Evolutionary conservation across 2,888 invertebrate species (phyloP), one percentile per base, ranked within the genome.

Genomic region (Folsomia manolachei): DNA sequence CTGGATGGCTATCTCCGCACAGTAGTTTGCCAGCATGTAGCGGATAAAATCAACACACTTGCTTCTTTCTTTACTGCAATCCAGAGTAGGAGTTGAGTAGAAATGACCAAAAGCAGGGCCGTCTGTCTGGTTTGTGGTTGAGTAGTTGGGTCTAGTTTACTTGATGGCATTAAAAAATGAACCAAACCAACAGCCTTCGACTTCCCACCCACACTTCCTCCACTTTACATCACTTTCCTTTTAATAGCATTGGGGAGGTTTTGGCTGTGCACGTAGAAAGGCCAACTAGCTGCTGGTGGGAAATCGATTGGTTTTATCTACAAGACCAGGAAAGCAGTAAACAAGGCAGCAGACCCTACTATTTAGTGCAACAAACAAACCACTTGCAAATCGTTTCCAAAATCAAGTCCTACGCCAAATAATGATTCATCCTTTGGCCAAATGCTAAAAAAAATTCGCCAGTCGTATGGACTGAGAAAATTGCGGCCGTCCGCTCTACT

Each of bases 231-330:
- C 39, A 14, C 14, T 39, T 39, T 39, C 39, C 4, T 39, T 39
- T 4, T 39, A 39, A 9, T 39, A 39, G 14, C 39, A 39, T 39
- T n/a, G n/a, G n/a, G n/a, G n/a, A n/a, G n/a, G n/a, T n/a, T n/a
- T 39, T 39, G 4, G 39, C 14, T 39, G 39, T 4, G 39, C 39
- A n/a, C n/a, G n/a, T n/a, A 39, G 39, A 9, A 14, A 39, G 39
- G 39, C 39, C 4, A 4, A 39, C 4, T 14, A 39, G 39, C 39
- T 39, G 14, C 39, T 39, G 39, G 39, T 39, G 4, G 4, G 39
- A 39, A 39, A 39, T 71, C 67, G 67, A 67, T 71, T 71, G 62
- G 67, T 51, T 60, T 66, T 66, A 71, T 71, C 71, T 65, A 65
- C 7, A 9, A 39, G 39, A 39, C 39, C 14, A 39, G 14, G 7